phyloP scores from a whole-genome alignment of 2,888 invertebrate genomes.

The Chymomyza procnemis region DNA sequence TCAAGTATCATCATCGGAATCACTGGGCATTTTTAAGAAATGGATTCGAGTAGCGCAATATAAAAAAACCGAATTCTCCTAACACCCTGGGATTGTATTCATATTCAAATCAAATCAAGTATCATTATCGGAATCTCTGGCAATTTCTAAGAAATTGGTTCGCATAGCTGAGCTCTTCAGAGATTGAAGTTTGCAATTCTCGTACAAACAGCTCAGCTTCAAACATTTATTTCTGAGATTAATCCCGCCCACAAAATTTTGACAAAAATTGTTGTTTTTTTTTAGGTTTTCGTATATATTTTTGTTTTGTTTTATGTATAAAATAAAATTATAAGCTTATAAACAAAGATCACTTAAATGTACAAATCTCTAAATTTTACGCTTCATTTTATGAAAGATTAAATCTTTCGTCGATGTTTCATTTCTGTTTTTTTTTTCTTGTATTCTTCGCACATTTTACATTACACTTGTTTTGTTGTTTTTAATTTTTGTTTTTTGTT shows the following conservation, averaged over 20 bases:
- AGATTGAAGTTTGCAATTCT: too few species aligned
- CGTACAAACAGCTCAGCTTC: too few species aligned
- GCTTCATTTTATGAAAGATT: slow-evolving; percentile 60
- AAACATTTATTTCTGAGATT: not conserved
- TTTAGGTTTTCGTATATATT: slow-evolving; percentile 52
- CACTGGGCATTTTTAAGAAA: too few species aligned
- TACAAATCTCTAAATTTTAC: slow-evolving; percentile 74
- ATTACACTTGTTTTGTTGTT: slow-evolving; percentile 25
- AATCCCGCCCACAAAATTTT: not conserved
- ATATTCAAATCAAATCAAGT: too few species aligned
- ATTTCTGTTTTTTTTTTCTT: slow-evolving; percentile 32
- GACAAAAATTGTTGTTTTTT: slow-evolving; percentile 20
- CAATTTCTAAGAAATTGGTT: too few species aligned
- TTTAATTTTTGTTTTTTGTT: slow-evolving; percentile 22
- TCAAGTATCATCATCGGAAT: too few species aligned
- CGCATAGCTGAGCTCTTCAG: too few species aligned
- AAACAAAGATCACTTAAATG: slow-evolving; percentile 77
- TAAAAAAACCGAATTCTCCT: too few species aligned
- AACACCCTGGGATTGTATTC: too few species aligned
- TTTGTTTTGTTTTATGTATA: slow-evolving; percentile 65
- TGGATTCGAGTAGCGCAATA: too few species aligned
- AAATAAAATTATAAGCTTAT: slow-evolving; percentile 77
- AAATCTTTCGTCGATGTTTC: slow-evolving; percentile 61
- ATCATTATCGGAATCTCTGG: too few species aligned
- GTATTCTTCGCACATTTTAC: slow-evolving; percentile 13